Evolutionary conservation across 92 coral and sea anemone genomes (phyloP).

Genomic region (Muricea muricata): DNA sequence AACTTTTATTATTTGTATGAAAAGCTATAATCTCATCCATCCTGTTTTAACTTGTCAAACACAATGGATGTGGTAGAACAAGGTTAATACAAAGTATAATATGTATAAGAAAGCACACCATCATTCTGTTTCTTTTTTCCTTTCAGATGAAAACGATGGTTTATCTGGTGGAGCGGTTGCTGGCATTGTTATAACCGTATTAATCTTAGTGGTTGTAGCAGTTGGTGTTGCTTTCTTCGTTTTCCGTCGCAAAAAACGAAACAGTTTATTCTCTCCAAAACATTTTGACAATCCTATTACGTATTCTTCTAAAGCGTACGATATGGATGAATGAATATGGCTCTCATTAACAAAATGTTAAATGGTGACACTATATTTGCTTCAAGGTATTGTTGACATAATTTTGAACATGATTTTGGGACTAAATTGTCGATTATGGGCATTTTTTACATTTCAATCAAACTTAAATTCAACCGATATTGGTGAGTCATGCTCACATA

Average conservation of each 20-base stretch:
- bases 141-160: conserved; percentile 14
- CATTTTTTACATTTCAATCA: too few species aligned
- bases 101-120: too few species aligned
- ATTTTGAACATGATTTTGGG: too few species aligned
- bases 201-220: conserved; percentile 61
- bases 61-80: too few species aligned
- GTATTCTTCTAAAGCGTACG: conserved; percentile 43
- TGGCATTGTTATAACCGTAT: conserved; percentile 77
- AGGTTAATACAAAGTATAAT: too few species aligned
- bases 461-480: too few species aligned
- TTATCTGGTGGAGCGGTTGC: conserved; percentile 85
- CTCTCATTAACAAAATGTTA: background rate
- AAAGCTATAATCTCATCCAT: too few species aligned
- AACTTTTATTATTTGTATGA: too few species aligned
- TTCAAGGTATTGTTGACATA: too few species aligned
- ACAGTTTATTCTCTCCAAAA: conserved; percentile 62
- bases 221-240: conserved; percentile 40
- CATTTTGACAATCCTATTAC: conserved; percentile 81
- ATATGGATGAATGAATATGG: conserved; percentile 34
- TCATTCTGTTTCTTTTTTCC: background rate
- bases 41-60: too few species aligned
- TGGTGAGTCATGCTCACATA: too few species aligned
- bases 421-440: too few species aligned
- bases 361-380: background rate
- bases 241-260: conserved; percentile 59